Evolutionary conservation across 2,797 vertebrate genomes (phyloP).

Genomic region (Ambastaia sidthimunki): DNA sequence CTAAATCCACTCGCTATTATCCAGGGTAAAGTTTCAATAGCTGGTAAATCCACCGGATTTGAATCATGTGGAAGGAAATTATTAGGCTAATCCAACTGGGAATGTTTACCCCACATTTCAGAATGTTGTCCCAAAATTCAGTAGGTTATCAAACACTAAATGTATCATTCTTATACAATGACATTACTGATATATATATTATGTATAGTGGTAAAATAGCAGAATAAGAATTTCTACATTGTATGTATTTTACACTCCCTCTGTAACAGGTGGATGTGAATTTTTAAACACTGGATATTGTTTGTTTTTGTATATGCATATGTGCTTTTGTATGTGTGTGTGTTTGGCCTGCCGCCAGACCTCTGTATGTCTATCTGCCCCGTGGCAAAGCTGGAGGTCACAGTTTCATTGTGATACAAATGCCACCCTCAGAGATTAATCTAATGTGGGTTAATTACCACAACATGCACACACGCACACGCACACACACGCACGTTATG

Average conservation of each 20-base stretch:
- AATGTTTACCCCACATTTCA: conserved; percentile 5
- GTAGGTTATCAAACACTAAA: not conserved
- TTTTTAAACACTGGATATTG: not conserved
- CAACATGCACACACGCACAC: conserved; percentile 43
- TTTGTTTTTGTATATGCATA: conserved; percentile 1
- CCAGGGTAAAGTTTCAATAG: conserved; percentile 10
- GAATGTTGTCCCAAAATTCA: not conserved
- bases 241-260: not conserved
- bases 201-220: not conserved
- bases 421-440: conserved; percentile 61
- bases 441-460: conserved; percentile 59
- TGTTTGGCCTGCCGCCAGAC: conserved; percentile 51
- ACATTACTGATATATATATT: not conserved
- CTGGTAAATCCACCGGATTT: conserved; percentile 32
- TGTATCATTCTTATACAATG: not conserved
- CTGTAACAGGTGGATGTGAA: not conserved
- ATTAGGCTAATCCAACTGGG: conserved; percentile 31
- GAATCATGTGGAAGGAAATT: conserved; percentile 30
- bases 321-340: conserved; percentile 25
- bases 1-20: conserved; percentile 39
- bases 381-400: conserved; percentile 49
- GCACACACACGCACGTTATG: not conserved
- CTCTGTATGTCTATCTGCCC: conserved; percentile 47
- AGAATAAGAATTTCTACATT: not conserved
- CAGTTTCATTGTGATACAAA: conserved; percentile 57